These are phyloP conservation scores for Steatocranus sp. DNA, from an alignment of 2,797 vertebrate genomes.

Conservation along the genomic window DNA sequence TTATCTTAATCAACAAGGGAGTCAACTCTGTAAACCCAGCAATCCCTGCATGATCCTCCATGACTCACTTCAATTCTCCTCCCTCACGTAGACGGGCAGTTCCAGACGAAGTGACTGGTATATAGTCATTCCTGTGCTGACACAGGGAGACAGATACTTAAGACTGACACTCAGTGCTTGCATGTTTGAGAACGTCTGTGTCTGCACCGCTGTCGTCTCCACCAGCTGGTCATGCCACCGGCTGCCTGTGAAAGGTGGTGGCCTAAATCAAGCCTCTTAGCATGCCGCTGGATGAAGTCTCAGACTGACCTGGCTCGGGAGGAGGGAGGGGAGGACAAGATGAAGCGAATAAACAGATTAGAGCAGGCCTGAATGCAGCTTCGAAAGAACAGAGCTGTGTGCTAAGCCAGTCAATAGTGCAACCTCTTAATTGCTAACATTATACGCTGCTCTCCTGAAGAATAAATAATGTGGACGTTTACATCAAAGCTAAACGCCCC, in stretches of 20 bases:
- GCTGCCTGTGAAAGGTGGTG: conserved; percentile 20
- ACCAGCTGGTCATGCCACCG: conserved; percentile 45
- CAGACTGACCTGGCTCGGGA: conserved; percentile 18
- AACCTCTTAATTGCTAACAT: not conserved
- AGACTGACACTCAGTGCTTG: conserved; percentile 16
- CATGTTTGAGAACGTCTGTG: not conserved
- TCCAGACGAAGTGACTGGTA: conserved; percentile 26
- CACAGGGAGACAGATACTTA: conserved; percentile 49
- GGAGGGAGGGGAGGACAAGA: not conserved
- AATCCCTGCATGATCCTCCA: conserved; percentile 25
- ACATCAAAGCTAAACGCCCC: not conserved
- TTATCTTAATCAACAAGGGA: conserved; percentile 34
- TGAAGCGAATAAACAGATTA: conserved; percentile 42
- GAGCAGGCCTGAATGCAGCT: not conserved
- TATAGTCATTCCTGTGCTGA: conserved; percentile 39
- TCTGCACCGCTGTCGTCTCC: conserved; percentile 28
- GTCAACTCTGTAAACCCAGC: conserved; percentile 35
- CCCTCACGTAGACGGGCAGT: conserved; percentile 12
- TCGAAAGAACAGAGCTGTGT: not conserved
- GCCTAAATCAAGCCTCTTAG: conserved; percentile 69
- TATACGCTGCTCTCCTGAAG: not conserved
- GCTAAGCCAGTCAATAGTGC: not conserved
- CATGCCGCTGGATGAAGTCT: conserved; percentile 41
- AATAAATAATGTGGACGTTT: not conserved
- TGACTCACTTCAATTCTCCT: conserved; percentile 57